Evolutionary conservation across 2,888 invertebrate genomes (phyloP), one percentile per base, ranked within the genome.

Genomic region (Amphiduros pacificus): DNA sequence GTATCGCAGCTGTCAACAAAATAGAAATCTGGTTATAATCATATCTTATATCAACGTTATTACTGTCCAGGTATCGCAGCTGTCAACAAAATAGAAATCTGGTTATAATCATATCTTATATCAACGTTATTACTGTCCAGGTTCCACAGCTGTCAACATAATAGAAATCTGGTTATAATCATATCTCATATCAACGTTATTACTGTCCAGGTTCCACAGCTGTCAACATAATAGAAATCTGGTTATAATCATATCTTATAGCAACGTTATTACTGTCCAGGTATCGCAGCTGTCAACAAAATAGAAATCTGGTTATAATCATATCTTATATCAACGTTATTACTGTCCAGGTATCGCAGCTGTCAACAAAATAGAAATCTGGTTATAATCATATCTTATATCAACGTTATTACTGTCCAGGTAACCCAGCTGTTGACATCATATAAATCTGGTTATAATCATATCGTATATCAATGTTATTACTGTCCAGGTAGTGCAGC

Each of bases 21-120:
- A 48, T 29, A 44, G 48, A 24, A 17, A 32, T 28, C n/a, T 28
- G 22, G 6, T 9, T 6, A 17, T 48, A 22, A 9, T 14, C 17
- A 36, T 17, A 14, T 17, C 9, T 9, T 36, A 17, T 17, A 17
- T 14, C 36, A 36, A 36, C 17, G 9, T 36, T 36, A 36, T 17
- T 36, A 36, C 36, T 14, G 36, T 9, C 9, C 36, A 36, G 17
- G 36, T 36, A 36, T 36, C 36, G 17, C 9, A 14, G 36, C 36
- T 14, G 17, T 36, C 17, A 71, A 17, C 26, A 49, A 28, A 50
- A 48, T 29, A 44, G 48, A 24, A 17, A 32, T 28, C n/a, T 28
- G 22, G 6, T 9, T 6, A 17, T 48, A 22, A 9, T 14, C 17
- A 36, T 17, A 14, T 17, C 9, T 9, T 36, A 17, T 17, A 17